These are phyloP conservation scores for Dilophus febrilis DNA, from an alignment of 2,888 invertebrate species.

Conservation along the genomic window DNA sequence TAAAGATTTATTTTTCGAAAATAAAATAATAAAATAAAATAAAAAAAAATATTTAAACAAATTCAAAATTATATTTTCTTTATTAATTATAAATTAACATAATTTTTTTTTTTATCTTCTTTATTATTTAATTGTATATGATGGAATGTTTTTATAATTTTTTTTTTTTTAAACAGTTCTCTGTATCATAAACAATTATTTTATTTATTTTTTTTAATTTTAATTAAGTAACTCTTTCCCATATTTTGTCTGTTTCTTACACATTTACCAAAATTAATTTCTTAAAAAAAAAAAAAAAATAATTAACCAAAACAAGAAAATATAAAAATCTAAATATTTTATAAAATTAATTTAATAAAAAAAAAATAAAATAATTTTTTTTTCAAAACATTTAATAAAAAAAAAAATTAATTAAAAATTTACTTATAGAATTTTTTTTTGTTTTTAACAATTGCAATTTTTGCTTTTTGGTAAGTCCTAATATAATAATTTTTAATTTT, in stretches of 20 bases:
- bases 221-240: neutral
- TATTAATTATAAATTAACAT: no score
- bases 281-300: constrained; percentile 2
- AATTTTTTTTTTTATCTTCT: constrained; percentile 28
- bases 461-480: no score
- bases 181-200: constrained; percentile 34
- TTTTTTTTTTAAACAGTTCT: constrained; percentile 27
- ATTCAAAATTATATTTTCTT: no score
- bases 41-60: no score
- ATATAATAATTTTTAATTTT: no score
- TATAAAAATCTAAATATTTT: constrained; percentile 10
- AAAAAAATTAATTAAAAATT: no score
- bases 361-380: neutral
- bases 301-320: constrained; percentile 1
- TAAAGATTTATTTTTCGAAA: no score
- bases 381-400: no score
- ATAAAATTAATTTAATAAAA: neutral
- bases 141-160: constrained; percentile 16
- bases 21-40: no score
- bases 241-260: constrained; percentile 6
- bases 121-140: constrained; percentile 16
- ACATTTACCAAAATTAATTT: neutral
- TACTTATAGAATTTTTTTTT: no score
- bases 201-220: no score
- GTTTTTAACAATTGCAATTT: no score